Percentiles rank a stretch among this genome's conserved stretches.
Evolutionary conservation across 2,797 vertebrate genomes (phyloP).

Genomic region (Heteromormyrus szaboi): DNA sequence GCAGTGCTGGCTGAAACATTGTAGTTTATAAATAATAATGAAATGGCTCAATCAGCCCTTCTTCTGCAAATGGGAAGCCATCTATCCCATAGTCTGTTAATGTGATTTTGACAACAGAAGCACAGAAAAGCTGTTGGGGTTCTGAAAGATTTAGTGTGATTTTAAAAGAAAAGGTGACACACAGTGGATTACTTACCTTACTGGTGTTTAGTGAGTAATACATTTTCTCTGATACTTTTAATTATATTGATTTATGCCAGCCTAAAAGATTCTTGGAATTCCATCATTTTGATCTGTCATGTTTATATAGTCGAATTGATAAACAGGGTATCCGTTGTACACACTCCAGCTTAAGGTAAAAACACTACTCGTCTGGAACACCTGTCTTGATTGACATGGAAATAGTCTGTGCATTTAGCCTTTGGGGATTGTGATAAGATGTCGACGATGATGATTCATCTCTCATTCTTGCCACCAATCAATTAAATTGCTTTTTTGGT

Average conservation of each 20-base stretch:
- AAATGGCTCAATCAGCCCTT: background rate
- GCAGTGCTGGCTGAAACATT: background rate
- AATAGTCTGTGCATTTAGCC: background rate
- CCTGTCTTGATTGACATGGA: background rate
- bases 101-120: background rate
- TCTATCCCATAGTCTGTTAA: background rate
- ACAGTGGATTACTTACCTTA: background rate
- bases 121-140: background rate
- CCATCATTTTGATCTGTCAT: background rate
- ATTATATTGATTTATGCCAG: background rate
- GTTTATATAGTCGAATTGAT: background rate
- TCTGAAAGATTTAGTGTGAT: constrained; percentile 9
- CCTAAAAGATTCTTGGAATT: background rate
- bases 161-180: background rate
- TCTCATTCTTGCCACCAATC: background rate
- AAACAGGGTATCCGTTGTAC: background rate
- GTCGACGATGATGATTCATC: background rate
- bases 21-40: background rate
- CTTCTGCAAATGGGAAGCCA: background rate
- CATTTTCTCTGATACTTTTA: background rate
- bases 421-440: background rate
- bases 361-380: background rate
- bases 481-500: background rate
- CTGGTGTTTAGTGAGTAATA: background rate
- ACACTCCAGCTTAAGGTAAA: background rate